phyloP scores from a whole-genome alignment of 2,888 invertebrate genomes.

The Drosophila pegasa region DNA sequence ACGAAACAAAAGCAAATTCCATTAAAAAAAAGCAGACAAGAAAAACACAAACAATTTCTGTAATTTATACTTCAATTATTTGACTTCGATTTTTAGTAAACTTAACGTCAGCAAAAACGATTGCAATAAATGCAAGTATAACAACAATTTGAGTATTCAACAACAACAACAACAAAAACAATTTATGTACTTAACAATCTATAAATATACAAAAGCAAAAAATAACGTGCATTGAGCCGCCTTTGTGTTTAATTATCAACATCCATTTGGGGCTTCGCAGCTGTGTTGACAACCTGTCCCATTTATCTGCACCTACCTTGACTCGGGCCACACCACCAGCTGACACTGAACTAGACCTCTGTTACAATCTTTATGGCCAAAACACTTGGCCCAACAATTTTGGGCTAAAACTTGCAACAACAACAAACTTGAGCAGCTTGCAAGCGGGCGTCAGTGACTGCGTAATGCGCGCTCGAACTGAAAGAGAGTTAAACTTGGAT shows the following conservation, averaged over 20 bases:
- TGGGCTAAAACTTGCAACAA: neutral
- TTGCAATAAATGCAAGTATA: constrained; percentile 20
- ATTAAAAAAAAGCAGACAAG: constrained; percentile 22
- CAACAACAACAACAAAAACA: constrained; percentile 44
- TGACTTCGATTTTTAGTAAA: constrained; percentile 66
- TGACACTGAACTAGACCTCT: constrained; percentile 26
- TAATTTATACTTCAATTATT: constrained; percentile 73
- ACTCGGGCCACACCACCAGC: neutral
- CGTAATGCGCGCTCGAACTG: neutral
- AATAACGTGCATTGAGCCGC: constrained; percentile 33
- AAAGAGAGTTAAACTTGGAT: neutral
- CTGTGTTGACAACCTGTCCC: constrained; percentile 8
- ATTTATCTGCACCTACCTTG: constrained; percentile 1
- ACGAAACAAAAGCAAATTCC: constrained; percentile 13
- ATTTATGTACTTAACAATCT: constrained; percentile 73
- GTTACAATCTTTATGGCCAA: neutral
- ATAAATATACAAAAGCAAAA: constrained; percentile 49
- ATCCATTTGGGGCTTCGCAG: constrained; percentile 2
- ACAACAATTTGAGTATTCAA: constrained; percentile 57
- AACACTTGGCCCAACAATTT: neutral
- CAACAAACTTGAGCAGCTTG: neutral
- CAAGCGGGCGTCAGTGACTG: neutral
- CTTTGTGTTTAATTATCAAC: constrained; percentile 27
- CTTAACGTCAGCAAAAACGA: constrained; percentile 52
- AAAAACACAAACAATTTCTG: constrained; percentile 53